Evolutionary conservation across 2,888 invertebrate genomes (phyloP).

Genomic region (Periphyllus acericola): DNA sequence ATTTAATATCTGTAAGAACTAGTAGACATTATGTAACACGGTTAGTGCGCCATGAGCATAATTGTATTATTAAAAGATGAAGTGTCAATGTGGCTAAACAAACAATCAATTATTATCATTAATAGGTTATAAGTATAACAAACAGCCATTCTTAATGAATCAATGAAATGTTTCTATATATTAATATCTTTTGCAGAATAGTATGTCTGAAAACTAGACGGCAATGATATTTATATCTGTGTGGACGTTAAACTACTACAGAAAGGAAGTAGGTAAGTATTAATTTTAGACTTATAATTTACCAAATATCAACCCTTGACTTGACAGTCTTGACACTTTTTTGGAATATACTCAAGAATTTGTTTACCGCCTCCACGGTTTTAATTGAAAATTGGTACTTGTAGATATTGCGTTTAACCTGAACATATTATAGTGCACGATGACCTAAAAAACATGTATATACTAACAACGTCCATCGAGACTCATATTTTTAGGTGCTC

Average conservation of each 20-base stretch:
- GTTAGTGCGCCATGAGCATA: too few species aligned
- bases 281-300: conserved; percentile 37
- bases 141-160: too few species aligned
- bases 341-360: conserved; percentile 27
- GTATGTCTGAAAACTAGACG: not conserved
- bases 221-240: not conserved
- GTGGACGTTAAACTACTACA: not conserved
- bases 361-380: conserved; percentile 13
- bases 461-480: not conserved
- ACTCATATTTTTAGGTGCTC: not conserved
- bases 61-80: too few species aligned
- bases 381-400: conserved; percentile 12
- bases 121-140: too few species aligned
- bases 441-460: not conserved
- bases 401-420: conserved; percentile 11
- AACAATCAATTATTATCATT: too few species aligned
- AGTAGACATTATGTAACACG: too few species aligned
- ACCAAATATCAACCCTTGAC: conserved; percentile 36
- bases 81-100: too few species aligned
- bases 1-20: too few species aligned
- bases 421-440: not conserved
- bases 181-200: too few species aligned
- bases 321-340: conserved; percentile 31
- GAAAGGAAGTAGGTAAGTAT: conserved; percentile 7
- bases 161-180: too few species aligned